Conservation (phyloP, 2,888 invertebrate species). For the Lagria hirta region DNA sequence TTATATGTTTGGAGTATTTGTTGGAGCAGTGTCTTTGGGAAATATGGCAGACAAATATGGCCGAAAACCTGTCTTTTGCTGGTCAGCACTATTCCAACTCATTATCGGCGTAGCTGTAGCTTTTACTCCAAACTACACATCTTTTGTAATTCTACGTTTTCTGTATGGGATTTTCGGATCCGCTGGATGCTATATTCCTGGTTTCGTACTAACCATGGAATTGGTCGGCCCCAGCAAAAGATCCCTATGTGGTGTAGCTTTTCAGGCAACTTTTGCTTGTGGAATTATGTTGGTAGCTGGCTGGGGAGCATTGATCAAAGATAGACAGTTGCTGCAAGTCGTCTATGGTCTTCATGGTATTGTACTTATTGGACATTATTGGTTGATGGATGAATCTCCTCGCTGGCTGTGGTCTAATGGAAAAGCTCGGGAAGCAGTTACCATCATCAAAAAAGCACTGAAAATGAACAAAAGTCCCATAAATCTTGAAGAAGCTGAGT, state of each 20-base stretch:
- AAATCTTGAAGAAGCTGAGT: constrained; percentile 65
- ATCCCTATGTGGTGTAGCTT: constrained; percentile 77
- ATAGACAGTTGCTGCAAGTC: constrained; percentile 73
- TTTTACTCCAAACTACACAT: constrained; percentile 74
- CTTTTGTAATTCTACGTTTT: constrained; percentile 66
- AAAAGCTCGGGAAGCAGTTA: constrained; percentile 68
- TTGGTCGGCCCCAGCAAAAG: constrained; percentile 77
- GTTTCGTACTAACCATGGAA: constrained; percentile 77
- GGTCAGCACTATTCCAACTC: constrained; percentile 73
- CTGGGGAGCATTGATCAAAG: constrained; percentile 77
- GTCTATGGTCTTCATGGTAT: constrained; percentile 76
- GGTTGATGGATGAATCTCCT: constrained; percentile 88
- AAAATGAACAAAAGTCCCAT: constrained; percentile 68
- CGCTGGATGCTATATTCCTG: constrained; percentile 69
- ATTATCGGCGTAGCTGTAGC: constrained; percentile 69
- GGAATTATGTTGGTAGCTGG: constrained; percentile 82
- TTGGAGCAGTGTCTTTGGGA: constrained; percentile 76
- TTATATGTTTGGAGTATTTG: constrained; percentile 82
- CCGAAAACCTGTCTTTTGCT: constrained; percentile 75
- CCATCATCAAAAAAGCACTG: constrained; percentile 75
- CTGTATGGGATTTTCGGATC: constrained; percentile 70
- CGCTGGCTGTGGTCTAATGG: constrained; percentile 88
- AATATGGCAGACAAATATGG: constrained; percentile 76
- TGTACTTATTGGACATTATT: constrained; percentile 76
- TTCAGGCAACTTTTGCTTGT: constrained; percentile 75